Evolutionary conservation across 2,888 invertebrate genomes (phyloP).

Genomic region (Sarcophaga variegata): DNA sequence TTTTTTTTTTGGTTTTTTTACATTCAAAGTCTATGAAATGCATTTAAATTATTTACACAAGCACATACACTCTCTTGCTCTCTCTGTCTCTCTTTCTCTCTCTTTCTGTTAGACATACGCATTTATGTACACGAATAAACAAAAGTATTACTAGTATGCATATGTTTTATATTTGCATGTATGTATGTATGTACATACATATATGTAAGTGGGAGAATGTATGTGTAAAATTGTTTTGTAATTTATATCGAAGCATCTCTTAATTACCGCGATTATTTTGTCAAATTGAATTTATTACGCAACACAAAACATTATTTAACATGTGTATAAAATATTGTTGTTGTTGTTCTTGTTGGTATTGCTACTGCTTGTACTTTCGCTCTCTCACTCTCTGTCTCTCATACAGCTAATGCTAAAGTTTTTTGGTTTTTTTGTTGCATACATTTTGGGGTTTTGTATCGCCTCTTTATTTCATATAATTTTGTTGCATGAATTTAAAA

Average conservation of each 20-base stretch:
- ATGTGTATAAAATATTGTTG: conserved; percentile 64
- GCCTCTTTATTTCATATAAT: conserved; percentile 54
- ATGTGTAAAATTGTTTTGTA: conserved; percentile 65
- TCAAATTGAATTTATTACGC: conserved; percentile 70
- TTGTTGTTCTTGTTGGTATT: conserved; percentile 45
- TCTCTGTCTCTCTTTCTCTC: too few relatives aligned
- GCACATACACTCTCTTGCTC: background rate
- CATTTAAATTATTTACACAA: conserved; percentile 16
- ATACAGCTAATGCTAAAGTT: background rate
- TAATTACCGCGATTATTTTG: conserved; percentile 71
- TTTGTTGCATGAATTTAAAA: conserved; percentile 23
- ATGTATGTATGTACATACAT: background rate
- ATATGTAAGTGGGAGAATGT: background rate
- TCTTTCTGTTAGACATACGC: background rate
- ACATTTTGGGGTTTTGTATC: conserved; percentile 11
- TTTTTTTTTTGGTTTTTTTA: background rate
- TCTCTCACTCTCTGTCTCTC: background rate
- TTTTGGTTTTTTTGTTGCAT: conserved; percentile 30
- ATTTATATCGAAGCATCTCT: conserved; percentile 70
- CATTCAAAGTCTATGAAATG: background rate
- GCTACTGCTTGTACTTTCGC: background rate
- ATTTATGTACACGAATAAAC: background rate
- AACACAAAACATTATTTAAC: conserved; percentile 68
- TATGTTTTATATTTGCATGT: background rate
- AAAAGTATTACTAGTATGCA: background rate